phyloP scores from a whole-genome alignment of 2,888 invertebrate genomes.

The Dinocampus coccinellae region DNA sequence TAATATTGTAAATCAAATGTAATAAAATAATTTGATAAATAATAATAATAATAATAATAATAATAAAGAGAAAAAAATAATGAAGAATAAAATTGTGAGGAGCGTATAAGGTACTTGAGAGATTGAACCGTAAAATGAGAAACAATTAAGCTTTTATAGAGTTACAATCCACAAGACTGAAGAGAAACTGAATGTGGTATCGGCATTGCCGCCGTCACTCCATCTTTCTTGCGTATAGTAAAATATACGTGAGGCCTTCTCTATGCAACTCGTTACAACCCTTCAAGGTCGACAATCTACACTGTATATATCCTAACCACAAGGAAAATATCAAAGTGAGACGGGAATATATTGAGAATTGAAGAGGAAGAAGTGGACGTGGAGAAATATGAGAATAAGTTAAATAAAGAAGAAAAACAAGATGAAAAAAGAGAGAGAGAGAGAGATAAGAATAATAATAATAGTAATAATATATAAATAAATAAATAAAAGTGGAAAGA shows the following conservation, averaged over 20 bases:
- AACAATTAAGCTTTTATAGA: conserved; percentile 66
- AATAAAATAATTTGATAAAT: background rate
- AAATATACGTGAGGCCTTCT: background rate
- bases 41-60: conserved; percentile 2
- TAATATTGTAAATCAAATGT: background rate
- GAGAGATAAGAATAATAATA: background rate
- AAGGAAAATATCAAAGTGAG: background rate
- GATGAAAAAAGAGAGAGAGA: background rate
- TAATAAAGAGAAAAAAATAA: background rate
- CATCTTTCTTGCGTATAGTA: background rate
- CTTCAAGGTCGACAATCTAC: conserved; percentile 56
- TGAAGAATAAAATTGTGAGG: conserved; percentile 21
- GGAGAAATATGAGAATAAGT: background rate
- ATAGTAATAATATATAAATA: background rate
- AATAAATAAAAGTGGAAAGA: background rate
- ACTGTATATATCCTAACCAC: conserved; percentile 8
- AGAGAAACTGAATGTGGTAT: conserved; percentile 27
- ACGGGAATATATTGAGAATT: background rate
- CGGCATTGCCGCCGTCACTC: conserved; percentile 33
- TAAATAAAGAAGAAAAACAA: background rate
- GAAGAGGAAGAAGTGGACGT: background rate
- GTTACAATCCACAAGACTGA: conserved; percentile 55
- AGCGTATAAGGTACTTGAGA: conserved; percentile 50
- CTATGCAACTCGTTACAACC: conserved; percentile 45
- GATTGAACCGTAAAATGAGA: conserved; percentile 65